Evolutionary conservation across 2,797 vertebrate genomes (phyloP).

Genomic region (Phataginus tetradactyla): DNA sequence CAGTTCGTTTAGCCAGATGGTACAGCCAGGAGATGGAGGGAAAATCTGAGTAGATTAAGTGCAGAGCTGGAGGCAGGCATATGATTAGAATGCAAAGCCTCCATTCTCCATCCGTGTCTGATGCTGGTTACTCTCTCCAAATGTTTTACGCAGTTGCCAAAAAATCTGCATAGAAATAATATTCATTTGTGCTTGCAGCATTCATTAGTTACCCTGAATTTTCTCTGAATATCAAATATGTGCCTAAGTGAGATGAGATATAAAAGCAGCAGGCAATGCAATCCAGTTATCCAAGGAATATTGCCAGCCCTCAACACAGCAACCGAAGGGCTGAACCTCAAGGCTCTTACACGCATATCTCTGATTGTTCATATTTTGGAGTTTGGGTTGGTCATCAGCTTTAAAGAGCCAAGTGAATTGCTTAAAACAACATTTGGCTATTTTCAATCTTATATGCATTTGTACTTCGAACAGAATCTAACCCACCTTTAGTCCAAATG

Average conservation of each 20-base stretch:
- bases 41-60: constrained; percentile 41
- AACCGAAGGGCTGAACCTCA: not conserved
- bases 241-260: constrained; percentile 65
- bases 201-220: constrained; percentile 72
- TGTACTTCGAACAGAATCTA: not conserved
- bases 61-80: not conserved
- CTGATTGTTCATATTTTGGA: not conserved
- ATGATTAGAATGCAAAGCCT: constrained; percentile 48
- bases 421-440: not conserved
- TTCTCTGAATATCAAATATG: constrained; percentile 75
- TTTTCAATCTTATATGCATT: not conserved
- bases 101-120: not conserved
- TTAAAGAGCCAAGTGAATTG: not conserved
- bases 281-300: constrained; percentile 49
- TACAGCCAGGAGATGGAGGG: constrained; percentile 19
- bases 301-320: not conserved
- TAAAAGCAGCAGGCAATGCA: constrained; percentile 51
- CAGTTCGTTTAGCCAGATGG: constrained; percentile 24
- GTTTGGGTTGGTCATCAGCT: not conserved
- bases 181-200: constrained; percentile 72
- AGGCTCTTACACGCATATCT: not conserved
- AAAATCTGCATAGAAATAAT: constrained; percentile 79
- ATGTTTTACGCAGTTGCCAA: constrained; percentile 62
- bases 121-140: constrained; percentile 59
- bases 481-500: not conserved